phyloP scores from a whole-genome alignment of 2,888 invertebrate genomes.

The Timandra comae region DNA sequence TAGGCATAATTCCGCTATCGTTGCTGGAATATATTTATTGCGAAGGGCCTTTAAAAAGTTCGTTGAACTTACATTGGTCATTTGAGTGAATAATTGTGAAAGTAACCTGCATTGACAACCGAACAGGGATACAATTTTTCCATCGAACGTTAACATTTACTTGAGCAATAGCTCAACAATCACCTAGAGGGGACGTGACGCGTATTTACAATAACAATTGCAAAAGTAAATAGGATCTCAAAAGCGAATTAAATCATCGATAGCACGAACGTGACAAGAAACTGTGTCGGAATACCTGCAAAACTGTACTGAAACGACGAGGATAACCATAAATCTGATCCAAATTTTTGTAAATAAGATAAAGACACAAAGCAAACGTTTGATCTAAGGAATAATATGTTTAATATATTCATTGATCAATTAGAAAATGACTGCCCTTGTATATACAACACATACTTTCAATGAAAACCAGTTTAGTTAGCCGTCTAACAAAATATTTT shows the following conservation, averaged over 20 bases:
- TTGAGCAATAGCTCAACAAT: neutral
- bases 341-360: too few relatives aligned
- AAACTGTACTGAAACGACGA: conserved; percentile 1
- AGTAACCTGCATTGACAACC: too few relatives aligned
- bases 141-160: too few relatives aligned
- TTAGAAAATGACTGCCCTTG: too few relatives aligned
- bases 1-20: neutral
- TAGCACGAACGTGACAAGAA: conserved; percentile 29
- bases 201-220: conserved; percentile 8
- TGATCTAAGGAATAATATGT: conserved; percentile 2
- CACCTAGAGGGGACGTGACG: conserved; percentile 11
- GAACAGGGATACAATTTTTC: too few relatives aligned
- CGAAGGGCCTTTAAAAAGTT: neutral
- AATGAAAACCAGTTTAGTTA: too few relatives aligned
- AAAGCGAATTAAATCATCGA: conserved; percentile 20
- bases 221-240: conserved; percentile 14
- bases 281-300: conserved; percentile 22
- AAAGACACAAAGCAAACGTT: conserved; percentile 1
- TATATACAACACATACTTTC: too few relatives aligned
- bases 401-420: conserved; percentile 8
- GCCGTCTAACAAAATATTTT: too few relatives aligned
- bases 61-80: neutral
- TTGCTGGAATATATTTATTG: neutral
- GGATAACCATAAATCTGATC: too few relatives aligned
- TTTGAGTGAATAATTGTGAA: neutral